phyloP scores from a whole-genome alignment of 1,140 invertebrate species.

The Drosophila parvula region DNA sequence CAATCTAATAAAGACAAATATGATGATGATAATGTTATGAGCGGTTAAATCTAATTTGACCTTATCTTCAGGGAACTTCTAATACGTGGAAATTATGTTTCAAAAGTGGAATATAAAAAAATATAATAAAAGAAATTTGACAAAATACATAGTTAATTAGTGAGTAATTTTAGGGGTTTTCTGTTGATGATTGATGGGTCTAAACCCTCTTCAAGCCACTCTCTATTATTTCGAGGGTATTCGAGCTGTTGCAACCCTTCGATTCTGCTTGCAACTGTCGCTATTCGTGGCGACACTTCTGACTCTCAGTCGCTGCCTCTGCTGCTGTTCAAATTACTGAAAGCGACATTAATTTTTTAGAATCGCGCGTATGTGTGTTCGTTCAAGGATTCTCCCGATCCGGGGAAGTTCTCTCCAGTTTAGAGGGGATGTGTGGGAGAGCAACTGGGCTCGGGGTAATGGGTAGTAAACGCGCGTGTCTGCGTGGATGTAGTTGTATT shows the following conservation, averaged over 20 bases:
- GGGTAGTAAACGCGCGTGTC: slow-evolving; percentile 71
- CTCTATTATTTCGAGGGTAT: not conserved
- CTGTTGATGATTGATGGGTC: too few relatives aligned
- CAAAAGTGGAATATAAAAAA: too few relatives aligned
- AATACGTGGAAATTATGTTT: too few relatives aligned
- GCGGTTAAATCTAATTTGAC: too few relatives aligned
- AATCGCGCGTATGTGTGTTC: slow-evolving; percentile 73
- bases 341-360: slow-evolving; percentile 83
- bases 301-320: slow-evolving; percentile 29
- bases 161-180: too few relatives aligned
- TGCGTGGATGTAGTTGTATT: slow-evolving; percentile 79
- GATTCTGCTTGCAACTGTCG: not conserved
- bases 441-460: slow-evolving; percentile 37
- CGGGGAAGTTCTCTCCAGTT: not conserved
- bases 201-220: not conserved
- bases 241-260: not conserved
- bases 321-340: slow-evolving; percentile 75
- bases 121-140: too few relatives aligned
- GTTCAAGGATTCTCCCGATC: slow-evolving; percentile 19
- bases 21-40: too few relatives aligned
- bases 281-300: slow-evolving; percentile 11
- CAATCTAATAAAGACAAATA: too few relatives aligned
- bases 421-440: not conserved
- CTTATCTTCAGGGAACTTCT: too few relatives aligned
- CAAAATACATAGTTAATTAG: too few relatives aligned